Evolutionary conservation across 1,140 invertebrate species (phyloP), one percentile per base, ranked within the genome.

Genomic region (Pseudomyrmex dendroicus): DNA sequence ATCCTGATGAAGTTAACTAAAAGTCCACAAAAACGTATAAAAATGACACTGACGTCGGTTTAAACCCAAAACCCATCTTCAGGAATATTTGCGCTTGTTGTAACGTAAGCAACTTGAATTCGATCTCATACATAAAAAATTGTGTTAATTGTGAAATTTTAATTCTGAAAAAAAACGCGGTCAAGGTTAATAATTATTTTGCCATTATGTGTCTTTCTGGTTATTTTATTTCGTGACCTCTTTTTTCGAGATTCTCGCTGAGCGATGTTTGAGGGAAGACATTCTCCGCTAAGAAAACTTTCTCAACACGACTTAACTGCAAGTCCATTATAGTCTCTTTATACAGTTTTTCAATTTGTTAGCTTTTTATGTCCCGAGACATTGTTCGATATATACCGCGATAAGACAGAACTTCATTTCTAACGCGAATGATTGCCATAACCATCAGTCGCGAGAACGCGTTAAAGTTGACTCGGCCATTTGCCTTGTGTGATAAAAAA

Each of bases 261-360:
- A 12, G 59, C 20, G 3, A 35, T 35, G 35, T 35, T 35, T 25
- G 50, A 56, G 46, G 35, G 35, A 66, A 67, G 25, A 77, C n/a
- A 25, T 67, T 15, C 13, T 52, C 3, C 20, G 22, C 2, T 20
- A 35, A 59, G 54, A 48, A 59, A 70, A 80, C 66, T 80, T 59
- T n/a, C 4, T 5, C 13, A 13, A 48, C 20, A 15, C 44, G 22
- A 48, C 52, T 78, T 78, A 68, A 68, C 44, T 50, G 66, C 76
- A 48, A 59, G 20, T 70, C 20, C 76, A 78, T 80, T 70, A 80
- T 17, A 17, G 35, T 48, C 15, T 59, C 59, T 59, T 70, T 70
- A 80, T 50, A 50, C 59, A 70, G 8, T 59, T 70, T 25, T 70
- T 70, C 44, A 48, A 46, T 48, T 22, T 59, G 25, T 59, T 57